Conservation (phyloP, 2,113 vertebrate species). For the Forbesichthys agassizii region DNA sequence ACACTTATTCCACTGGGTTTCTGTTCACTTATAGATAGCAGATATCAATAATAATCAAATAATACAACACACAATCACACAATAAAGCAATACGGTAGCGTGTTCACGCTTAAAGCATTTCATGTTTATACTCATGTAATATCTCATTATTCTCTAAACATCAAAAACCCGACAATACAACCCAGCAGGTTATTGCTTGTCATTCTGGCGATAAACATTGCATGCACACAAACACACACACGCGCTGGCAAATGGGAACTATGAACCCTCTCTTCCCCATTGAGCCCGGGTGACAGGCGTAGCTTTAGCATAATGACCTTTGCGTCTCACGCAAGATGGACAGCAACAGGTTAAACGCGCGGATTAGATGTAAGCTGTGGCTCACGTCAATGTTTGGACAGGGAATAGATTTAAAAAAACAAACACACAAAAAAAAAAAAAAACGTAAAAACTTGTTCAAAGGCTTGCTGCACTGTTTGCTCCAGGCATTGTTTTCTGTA, state of each 20-base stretch:
- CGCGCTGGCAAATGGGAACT: not conserved
- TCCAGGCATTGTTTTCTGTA: constrained; percentile 34
- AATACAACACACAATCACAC: constrained; percentile 15
- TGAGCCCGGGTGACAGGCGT: constrained; percentile 36
- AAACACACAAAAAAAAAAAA: too few species aligned
- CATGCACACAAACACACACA: constrained; percentile 2
- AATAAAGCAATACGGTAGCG: not conserved
- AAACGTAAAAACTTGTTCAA: constrained; percentile 27
- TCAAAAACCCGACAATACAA: not conserved
- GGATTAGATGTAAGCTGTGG: constrained; percentile 24
- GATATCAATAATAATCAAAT: constrained; percentile 58
- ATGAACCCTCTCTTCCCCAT: constrained; percentile 9
- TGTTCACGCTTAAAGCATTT: not conserved
- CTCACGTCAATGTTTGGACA: constrained; percentile 12
- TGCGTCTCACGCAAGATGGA: constrained; percentile 40
- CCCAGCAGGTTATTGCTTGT: not conserved
- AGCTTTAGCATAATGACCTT: constrained; percentile 47
- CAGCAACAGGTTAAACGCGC: constrained; percentile 49
- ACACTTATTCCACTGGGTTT: constrained; percentile 17
- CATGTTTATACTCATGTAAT: not conserved
- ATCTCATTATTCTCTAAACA: constrained; percentile 2
- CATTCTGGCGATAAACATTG: not conserved
- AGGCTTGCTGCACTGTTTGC: constrained; percentile 18
- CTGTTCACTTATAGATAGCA: constrained; percentile 37
- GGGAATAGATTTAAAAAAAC: constrained; percentile 17